These are phyloP conservation scores for Pandion haliaetus DNA, from an alignment of 2,113 vertebrate genomes.

Conservation along the genomic window DNA sequence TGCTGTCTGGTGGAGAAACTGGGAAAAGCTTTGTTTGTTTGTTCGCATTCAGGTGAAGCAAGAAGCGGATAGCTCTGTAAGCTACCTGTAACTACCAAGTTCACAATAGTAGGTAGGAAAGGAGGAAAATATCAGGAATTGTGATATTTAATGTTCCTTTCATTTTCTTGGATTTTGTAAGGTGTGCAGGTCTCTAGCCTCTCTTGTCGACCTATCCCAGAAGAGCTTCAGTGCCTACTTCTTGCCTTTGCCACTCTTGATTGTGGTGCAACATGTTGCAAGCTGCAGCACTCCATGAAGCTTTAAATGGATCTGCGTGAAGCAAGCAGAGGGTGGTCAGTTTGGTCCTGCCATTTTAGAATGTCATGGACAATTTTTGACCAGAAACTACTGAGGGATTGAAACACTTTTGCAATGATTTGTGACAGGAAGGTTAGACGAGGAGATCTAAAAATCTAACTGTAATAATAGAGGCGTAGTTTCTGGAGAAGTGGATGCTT, in stretches of 20 bases:
- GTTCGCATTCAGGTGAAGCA: not conserved
- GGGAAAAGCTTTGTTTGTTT: not conserved
- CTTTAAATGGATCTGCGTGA: not conserved
- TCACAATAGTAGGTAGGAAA: not conserved
- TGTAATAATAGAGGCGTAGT: not conserved
- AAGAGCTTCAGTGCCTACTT: not conserved
- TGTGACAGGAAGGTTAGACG: not conserved
- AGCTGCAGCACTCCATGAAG: not conserved
- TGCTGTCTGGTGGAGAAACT: not conserved
- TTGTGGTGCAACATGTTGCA: accelerated
- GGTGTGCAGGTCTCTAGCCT: not conserved
- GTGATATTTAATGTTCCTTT: not conserved
- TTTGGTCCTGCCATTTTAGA: not conserved
- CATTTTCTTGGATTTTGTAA: not conserved
- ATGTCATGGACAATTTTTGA: not conserved
- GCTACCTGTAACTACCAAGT: not conserved
- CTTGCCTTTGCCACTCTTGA: not conserved
- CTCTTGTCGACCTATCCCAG: not conserved
- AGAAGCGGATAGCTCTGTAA: not conserved
- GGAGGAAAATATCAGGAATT: not conserved
- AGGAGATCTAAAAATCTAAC: not conserved
- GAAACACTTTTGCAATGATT: not conserved
- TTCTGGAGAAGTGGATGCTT: not conserved
- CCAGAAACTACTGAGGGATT: not conserved
- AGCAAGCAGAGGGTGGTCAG: not conserved